Conservation (phyloP, 2,888 invertebrate species). For the Molorchus minor region DNA sequence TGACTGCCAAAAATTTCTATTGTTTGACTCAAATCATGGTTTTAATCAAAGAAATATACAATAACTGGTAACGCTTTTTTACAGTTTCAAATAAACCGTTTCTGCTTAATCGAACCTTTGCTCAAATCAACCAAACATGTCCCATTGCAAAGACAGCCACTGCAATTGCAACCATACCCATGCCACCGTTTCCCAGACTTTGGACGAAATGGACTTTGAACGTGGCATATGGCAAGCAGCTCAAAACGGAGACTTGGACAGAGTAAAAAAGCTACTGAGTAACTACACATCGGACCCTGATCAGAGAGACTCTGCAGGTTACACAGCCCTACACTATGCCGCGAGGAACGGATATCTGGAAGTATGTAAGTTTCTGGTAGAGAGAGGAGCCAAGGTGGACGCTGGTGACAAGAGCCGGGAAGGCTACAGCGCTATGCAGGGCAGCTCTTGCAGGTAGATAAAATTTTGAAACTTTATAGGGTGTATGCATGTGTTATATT, state of each 20-base stretch:
- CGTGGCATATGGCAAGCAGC: conserved; percentile 92
- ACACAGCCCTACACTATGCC: conserved; percentile 90
- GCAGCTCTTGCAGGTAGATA: conserved; percentile 76
- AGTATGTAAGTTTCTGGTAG: conserved; percentile 75
- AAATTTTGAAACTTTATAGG: background rate
- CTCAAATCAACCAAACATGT: conserved; percentile 21
- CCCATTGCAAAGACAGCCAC: conserved; percentile 31
- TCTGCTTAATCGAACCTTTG: too few relatives aligned
- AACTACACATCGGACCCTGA: conserved; percentile 68
- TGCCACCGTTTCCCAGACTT: conserved; percentile 72
- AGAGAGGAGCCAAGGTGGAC: conserved; percentile 77
- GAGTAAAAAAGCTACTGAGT: conserved; percentile 69
- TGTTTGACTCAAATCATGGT: too few relatives aligned
- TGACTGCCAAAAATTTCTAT: too few relatives aligned
- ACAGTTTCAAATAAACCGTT: too few relatives aligned
- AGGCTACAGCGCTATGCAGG: conserved; percentile 83
- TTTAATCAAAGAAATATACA: too few relatives aligned
- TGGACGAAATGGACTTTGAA: conserved; percentile 92
- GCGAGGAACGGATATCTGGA: conserved; percentile 79
- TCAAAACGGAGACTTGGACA: conserved; percentile 76
- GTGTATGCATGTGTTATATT: background rate
- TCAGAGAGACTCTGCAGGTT: conserved; percentile 78
- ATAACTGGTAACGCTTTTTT: too few relatives aligned
- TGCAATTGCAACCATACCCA: conserved; percentile 37
- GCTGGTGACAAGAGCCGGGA: conserved; percentile 77